phyloP scores from a whole-genome alignment of 2,797 vertebrate species.

The Enoplosus armatus region DNA sequence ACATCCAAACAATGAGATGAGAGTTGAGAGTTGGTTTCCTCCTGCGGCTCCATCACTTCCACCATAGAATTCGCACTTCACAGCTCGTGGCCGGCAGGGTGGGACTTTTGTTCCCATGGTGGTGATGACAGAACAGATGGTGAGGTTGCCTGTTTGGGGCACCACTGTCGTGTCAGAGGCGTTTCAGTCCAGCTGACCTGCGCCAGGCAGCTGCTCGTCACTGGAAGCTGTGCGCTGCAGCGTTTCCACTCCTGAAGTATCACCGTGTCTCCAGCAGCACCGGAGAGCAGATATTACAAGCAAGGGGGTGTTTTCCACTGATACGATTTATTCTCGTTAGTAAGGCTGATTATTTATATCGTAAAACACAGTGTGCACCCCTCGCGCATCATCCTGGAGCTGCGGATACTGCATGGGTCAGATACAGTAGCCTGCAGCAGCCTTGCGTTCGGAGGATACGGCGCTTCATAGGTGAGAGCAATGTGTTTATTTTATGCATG shows the following conservation, averaged over 20 bases:
- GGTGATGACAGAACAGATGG: conserved; percentile 79
- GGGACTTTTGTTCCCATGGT: conserved; percentile 70
- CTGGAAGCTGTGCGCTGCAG: conserved; percentile 63
- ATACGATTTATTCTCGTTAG: neutral
- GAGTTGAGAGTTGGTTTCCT: conserved; percentile 3
- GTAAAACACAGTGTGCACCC: conserved; percentile 20
- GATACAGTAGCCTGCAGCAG: conserved; percentile 64
- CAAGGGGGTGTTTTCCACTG: neutral
- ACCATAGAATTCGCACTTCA: conserved; percentile 1
- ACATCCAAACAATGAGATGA: conserved; percentile 26
- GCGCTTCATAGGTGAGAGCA: conserved; percentile 73
- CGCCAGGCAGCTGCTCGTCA: conserved; percentile 75
- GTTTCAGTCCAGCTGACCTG: conserved; percentile 77
- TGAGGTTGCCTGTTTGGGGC: conserved; percentile 63
- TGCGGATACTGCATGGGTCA: conserved; percentile 69
- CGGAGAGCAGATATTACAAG: conserved; percentile 11
- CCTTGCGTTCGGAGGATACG: conserved; percentile 51
- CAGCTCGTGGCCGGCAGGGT: conserved; percentile 51
- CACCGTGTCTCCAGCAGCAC: conserved; percentile 31
- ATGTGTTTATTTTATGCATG: conserved; percentile 50
- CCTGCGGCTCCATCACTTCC: conserved; percentile 14
- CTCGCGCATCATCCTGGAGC: conserved; percentile 48
- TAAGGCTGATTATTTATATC: conserved; percentile 14
- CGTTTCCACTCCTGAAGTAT: conserved; percentile 36
- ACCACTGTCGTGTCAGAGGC: conserved; percentile 65